phyloP scores from a whole-genome alignment of 2,113 vertebrate species.

The Chinchilla lanigera region DNA sequence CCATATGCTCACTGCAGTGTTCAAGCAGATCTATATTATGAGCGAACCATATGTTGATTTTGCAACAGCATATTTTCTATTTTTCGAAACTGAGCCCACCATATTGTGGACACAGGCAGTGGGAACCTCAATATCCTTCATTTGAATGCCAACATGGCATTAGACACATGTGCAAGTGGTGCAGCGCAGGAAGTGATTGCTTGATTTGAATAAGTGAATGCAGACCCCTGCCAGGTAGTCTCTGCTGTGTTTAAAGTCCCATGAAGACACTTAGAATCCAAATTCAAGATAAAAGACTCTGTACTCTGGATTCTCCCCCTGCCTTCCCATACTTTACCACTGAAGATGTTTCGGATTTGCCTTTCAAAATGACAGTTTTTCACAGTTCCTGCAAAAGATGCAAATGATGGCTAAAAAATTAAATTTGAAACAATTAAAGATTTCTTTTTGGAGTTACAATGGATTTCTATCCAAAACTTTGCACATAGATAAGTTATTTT shows the following conservation, averaged over 20 bases:
- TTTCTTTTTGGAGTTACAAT: conserved; percentile 14
- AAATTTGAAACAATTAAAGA: conserved; percentile 25
- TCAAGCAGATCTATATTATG: conserved; percentile 33
- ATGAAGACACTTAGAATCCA: background rate
- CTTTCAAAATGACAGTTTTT: conserved; percentile 16
- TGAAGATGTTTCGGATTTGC: background rate
- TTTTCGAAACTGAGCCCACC: conserved; percentile 9
- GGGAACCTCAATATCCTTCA: conserved; percentile 6
- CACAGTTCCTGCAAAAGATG: background rate
- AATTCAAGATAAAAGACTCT: background rate
- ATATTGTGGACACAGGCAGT: conserved; percentile 41
- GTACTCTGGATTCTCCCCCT: background rate
- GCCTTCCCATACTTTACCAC: background rate
- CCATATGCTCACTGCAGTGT: background rate
- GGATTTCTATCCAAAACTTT: background rate
- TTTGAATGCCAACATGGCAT: conserved; percentile 49
- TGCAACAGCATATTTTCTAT: conserved; percentile 45
- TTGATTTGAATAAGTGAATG: conserved; percentile 22
- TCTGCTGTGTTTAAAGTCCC: background rate
- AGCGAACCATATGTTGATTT: conserved; percentile 58
- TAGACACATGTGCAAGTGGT: background rate
- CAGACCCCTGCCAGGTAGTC: background rate
- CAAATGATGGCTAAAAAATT: background rate
- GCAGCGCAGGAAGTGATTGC: background rate
- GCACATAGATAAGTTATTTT: background rate